Percentiles rank a stretch among this genome's conserved stretches.
Evolutionary conservation across 1,140 invertebrate genomes (phyloP).

Genomic region (Phymastichus coffea): DNA sequence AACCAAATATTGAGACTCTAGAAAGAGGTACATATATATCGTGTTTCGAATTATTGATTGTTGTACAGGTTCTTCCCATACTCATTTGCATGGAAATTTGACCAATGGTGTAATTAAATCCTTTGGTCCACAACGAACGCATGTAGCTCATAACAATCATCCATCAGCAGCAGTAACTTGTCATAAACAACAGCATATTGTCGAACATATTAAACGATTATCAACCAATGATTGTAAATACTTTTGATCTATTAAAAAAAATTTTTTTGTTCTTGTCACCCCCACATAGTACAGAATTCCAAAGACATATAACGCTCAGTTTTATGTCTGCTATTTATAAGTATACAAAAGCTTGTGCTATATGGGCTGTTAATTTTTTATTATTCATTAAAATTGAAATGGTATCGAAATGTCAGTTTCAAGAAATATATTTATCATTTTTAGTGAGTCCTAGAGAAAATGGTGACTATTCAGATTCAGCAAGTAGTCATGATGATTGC

Average conservation of each 20-base stretch:
- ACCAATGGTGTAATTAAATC: conserved; percentile 43
- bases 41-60: conserved; percentile 19
- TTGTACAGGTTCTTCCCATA: conserved; percentile 41
- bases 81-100: conserved; percentile 42
- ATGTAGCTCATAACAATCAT: conserved; percentile 44
- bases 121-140: conserved; percentile 38
- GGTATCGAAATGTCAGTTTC: not conserved
- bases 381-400: not conserved
- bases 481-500: conserved; percentile 59
- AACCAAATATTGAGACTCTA: not conserved
- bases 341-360: conserved; percentile 11
- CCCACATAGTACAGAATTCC: conserved; percentile 17
- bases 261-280: conserved; percentile 15
- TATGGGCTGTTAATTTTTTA: conserved; percentile 8
- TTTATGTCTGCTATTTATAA: too few relatives aligned
- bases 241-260: conserved; percentile 9
- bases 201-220: conserved; percentile 56
- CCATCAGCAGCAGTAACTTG: conserved; percentile 44
- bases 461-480: conserved; percentile 54
- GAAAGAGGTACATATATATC: not conserved
- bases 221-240: conserved; percentile 55
- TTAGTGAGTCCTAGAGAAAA: conserved; percentile 45
- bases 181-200: conserved; percentile 50
- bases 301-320: too few relatives aligned
- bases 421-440: conserved; percentile 25